These are phyloP conservation scores for Ennomos quercinarius DNA, from an alignment of 2,888 invertebrate genomes.

Conservation along the genomic window DNA sequence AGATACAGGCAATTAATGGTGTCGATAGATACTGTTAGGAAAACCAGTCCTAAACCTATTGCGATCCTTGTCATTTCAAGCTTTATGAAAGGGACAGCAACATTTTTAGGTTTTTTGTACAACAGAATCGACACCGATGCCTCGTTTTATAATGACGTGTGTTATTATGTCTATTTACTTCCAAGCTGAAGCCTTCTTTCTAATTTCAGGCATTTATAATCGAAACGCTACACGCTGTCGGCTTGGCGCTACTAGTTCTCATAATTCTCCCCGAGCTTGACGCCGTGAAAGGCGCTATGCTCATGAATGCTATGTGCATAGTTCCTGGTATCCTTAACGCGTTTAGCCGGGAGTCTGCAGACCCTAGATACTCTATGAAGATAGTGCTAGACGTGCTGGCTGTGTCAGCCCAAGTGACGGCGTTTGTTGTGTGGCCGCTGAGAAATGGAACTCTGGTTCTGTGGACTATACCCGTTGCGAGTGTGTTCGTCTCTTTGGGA, in stretches of 20 bases:
- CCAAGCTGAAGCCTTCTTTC: not conserved
- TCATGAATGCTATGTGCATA: conserved; percentile 93
- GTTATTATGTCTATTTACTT: no score
- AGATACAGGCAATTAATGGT: no score
- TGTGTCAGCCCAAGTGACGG: conserved; percentile 87
- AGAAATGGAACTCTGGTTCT: conserved; percentile 75
- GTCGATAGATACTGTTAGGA: no score
- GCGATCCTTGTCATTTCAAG: no score
- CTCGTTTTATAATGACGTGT: no score
- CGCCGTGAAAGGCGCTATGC: conserved; percentile 92
- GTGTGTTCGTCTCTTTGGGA: conserved; percentile 89
- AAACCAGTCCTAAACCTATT: no score
- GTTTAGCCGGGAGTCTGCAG: conserved; percentile 67
- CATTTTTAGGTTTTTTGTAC: no score
- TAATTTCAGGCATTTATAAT: conserved; percentile 85
- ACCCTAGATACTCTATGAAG: conserved; percentile 66
- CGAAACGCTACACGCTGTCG: conserved; percentile 92
- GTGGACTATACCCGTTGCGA: conserved; percentile 88
- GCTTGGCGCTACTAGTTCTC: conserved; percentile 91
- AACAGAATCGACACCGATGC: no score
- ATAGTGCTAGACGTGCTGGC: conserved; percentile 85
- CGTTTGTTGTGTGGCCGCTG: conserved; percentile 89
- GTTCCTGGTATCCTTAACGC: conserved; percentile 91
- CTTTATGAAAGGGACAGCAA: no score
- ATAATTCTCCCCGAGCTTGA: conserved; percentile 92